A percentile compares a stretch with the other conserved stretches of the same genome.
Evolutionary conservation across 2,888 invertebrate species (phyloP).

Genomic region (Trichacis sp.): DNA sequence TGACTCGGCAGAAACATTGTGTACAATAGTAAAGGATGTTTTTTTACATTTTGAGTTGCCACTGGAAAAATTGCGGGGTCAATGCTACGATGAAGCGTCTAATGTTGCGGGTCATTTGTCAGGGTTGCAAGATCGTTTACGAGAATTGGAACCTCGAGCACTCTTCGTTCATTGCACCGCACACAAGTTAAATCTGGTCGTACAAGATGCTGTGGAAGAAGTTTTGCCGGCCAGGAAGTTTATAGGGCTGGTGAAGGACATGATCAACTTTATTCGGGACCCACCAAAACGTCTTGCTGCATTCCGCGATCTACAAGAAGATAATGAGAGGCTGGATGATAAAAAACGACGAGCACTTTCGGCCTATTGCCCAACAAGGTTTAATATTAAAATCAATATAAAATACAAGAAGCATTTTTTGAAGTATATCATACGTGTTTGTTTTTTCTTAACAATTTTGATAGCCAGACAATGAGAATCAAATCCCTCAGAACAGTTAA

Average conservation of each 20-base stretch:
- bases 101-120: constrained; percentile 40
- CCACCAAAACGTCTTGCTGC: constrained; percentile 26
- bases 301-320: too few species aligned
- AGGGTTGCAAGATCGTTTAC: constrained; percentile 43
- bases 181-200: constrained; percentile 40
- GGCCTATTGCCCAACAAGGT: constrained; percentile 21
- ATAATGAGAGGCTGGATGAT: too few species aligned
- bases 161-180: constrained; percentile 44
- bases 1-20: constrained; percentile 29
- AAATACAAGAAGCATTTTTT: too few species aligned
- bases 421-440: too few species aligned
- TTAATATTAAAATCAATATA: too few species aligned
- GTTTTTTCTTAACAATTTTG: too few species aligned
- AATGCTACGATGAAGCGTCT: constrained; percentile 47
- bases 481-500: too few species aligned
- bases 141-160: constrained; percentile 38
- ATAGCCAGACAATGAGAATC: too few species aligned
- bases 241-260: constrained; percentile 16
- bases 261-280: constrained; percentile 30
- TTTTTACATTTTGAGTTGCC: constrained; percentile 10
- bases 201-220: constrained; percentile 35
- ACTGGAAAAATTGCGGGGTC: constrained; percentile 36
- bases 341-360: too few species aligned
- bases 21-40: too few species aligned
- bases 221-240: constrained; percentile 14